These are phyloP conservation scores for Neodiprion fabricii DNA, from an alignment of 1,140 invertebrate genomes.

Conservation along the genomic window DNA sequence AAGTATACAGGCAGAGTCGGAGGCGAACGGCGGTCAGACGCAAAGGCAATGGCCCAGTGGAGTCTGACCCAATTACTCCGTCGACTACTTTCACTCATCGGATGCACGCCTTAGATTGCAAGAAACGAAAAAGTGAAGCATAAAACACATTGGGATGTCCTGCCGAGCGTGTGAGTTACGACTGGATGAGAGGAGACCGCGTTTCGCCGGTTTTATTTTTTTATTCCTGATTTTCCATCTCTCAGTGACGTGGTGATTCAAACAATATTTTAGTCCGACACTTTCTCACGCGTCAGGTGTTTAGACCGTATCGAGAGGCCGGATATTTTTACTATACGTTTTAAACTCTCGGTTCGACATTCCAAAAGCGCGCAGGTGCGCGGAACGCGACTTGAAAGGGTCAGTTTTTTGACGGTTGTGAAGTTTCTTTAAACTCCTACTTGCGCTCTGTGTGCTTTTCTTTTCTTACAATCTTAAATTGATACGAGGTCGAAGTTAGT, in stretches of 20 bases:
- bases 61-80: conserved; percentile 1
- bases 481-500: too few species aligned
- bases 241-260: background rate
- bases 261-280: background rate
- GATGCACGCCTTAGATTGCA: background rate
- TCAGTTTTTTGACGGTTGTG: too few species aligned
- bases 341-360: too few species aligned
- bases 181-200: background rate
- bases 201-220: background rate
- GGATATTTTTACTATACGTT: too few species aligned
- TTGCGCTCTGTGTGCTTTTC: too few species aligned
- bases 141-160: background rate
- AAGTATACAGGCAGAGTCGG: background rate
- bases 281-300: background rate
- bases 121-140: background rate
- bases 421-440: too few species aligned
- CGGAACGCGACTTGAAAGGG: too few species aligned
- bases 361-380: too few species aligned
- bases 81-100: conserved; percentile 7
- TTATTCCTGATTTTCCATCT: background rate
- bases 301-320: too few species aligned
- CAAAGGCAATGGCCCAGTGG: conserved; percentile 2
- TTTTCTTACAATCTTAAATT: too few species aligned
- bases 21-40: background rate
- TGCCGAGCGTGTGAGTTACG: background rate